Conservation (phyloP, 2,113 vertebrate species). For the Dicerorhinus sumatrensis region DNA sequence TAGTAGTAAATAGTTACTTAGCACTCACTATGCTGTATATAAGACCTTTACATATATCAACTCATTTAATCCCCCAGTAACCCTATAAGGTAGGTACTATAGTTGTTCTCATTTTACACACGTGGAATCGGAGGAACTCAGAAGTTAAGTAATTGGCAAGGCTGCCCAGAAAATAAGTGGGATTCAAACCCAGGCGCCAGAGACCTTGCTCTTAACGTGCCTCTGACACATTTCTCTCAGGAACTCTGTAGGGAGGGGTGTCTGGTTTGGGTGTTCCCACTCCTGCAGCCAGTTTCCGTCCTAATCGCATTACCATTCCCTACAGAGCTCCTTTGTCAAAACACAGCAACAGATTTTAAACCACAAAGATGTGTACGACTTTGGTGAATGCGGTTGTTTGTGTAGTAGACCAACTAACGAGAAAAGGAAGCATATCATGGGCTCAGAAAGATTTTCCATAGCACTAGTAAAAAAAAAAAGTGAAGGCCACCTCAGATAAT, state of each 20-base stretch:
- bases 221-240: background rate
- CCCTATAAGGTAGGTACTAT: background rate
- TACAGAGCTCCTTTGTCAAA: slow-evolving; percentile 66
- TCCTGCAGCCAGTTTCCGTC: background rate
- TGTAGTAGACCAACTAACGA: slow-evolving; percentile 60
- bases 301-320: slow-evolving; percentile 63
- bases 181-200: background rate
- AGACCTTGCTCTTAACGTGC: background rate
- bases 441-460: background rate
- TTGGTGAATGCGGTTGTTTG: background rate
- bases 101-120: background rate
- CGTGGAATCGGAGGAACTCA: background rate
- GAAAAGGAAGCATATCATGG: slow-evolving; percentile 39
- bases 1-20: background rate
- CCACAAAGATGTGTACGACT: slow-evolving; percentile 48
- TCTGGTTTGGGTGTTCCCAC: background rate
- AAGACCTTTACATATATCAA: background rate
- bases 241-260: background rate
- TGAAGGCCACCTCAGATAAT: background rate
- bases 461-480: background rate
- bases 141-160: background rate
- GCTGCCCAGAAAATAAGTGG: background rate
- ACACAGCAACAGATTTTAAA: slow-evolving; percentile 40
- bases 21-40: background rate
- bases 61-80: background rate